phyloP scores from a whole-genome alignment of 2,113 vertebrate genomes.

The Aix galericulata region DNA sequence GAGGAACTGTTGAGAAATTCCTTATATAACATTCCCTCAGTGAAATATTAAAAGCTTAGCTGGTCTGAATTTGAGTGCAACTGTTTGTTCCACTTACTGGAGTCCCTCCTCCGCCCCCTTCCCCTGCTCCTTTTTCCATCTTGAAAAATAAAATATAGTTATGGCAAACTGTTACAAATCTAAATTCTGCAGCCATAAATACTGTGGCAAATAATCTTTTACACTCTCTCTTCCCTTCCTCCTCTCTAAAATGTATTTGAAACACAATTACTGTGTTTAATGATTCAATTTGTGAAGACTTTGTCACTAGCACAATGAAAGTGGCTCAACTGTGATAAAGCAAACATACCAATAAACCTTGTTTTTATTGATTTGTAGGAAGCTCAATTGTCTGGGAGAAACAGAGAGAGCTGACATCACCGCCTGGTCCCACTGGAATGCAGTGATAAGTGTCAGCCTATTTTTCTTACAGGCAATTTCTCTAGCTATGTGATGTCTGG shows the following conservation, averaged over 20 bases:
- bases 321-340: conserved; percentile 49
- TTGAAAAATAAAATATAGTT: conserved; percentile 16
- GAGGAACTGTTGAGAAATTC: conserved; percentile 46
- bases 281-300: conserved; percentile 56
- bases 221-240: conserved; percentile 1
- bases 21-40: conserved; percentile 56
- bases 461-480: conserved; percentile 67
- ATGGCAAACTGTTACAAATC: neutral
- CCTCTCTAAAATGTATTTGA: conserved; percentile 36
- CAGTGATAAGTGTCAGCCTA: conserved; percentile 21
- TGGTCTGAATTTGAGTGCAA: conserved; percentile 12
- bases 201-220: conserved; percentile 10
- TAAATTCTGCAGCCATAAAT: conserved; percentile 27
- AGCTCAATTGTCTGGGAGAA: conserved; percentile 66
- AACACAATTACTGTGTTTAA: conserved; percentile 66
- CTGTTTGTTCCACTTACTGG: conserved; percentile 28
- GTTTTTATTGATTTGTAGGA: conserved; percentile 73
- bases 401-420: conserved; percentile 56
- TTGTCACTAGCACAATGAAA: conserved; percentile 33
- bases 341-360: conserved; percentile 63
- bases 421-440: conserved; percentile 41
- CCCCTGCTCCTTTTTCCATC: neutral
- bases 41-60: conserved; percentile 47
- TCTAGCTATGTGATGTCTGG: conserved; percentile 62
- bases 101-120: neutral